A percentile compares a stretch with the other conserved stretches of the same genome.
Evolutionary conservation across 2,888 invertebrate genomes (phyloP).

Genomic region (Drosophila paramelanica): DNA sequence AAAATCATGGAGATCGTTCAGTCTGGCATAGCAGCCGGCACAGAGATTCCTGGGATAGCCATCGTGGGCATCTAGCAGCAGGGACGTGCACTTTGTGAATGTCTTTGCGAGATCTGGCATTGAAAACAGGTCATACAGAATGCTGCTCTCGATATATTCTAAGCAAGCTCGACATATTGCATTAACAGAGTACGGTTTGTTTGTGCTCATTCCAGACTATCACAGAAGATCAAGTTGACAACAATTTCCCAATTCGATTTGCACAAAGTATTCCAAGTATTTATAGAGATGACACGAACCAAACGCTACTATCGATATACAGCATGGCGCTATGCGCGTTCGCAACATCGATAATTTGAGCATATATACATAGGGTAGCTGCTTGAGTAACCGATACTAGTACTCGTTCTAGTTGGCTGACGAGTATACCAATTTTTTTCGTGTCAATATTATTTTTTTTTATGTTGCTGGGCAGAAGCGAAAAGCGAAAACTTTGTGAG

Average conservation of each 20-base stretch:
- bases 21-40: slow-evolving; percentile 63
- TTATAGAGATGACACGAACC: slow-evolving; percentile 18
- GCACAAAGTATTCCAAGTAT: slow-evolving; percentile 32
- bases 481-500: slow-evolving; percentile 37
- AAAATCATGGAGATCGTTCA: slow-evolving; percentile 78
- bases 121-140: slow-evolving; percentile 69
- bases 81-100: slow-evolving; percentile 72
- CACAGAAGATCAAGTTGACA: slow-evolving; percentile 20
- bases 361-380: slow-evolving; percentile 12
- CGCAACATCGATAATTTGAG: slow-evolving; percentile 14
- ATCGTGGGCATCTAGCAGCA: slow-evolving; percentile 75
- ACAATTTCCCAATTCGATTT: slow-evolving; percentile 41
- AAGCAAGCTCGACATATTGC: slow-evolving; percentile 82
- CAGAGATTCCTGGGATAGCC: slow-evolving; percentile 80
- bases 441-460: slow-evolving; percentile 77
- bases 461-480: slow-evolving; percentile 58
- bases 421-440: slow-evolving; percentile 78
- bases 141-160: slow-evolving; percentile 56
- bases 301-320: slow-evolving; percentile 6
- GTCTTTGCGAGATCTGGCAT: slow-evolving; percentile 75
- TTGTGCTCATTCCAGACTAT: slow-evolving; percentile 54
- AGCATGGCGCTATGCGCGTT: not conserved
- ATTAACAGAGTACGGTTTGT: slow-evolving; percentile 51
- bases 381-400: slow-evolving; percentile 51
- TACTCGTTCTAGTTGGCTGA: slow-evolving; percentile 66